These are phyloP conservation scores for Heliconius charithonia DNA, from an alignment of 2,888 invertebrate species.

Conservation along the genomic window DNA sequence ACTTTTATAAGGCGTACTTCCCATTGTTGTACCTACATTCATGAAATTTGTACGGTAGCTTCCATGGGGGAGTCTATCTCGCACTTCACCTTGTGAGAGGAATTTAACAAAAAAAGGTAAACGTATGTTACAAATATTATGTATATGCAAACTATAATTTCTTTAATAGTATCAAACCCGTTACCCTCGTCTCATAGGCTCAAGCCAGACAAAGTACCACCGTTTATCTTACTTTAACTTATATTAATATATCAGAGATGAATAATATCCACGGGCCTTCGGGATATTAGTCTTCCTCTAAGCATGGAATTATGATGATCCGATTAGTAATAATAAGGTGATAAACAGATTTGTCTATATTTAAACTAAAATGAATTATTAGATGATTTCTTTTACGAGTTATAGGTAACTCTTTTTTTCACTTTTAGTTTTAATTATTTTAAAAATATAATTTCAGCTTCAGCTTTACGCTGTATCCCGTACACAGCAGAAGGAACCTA, in stretches of 20 bases:
- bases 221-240: slow-evolving; percentile 21
- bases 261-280: slow-evolving; percentile 13
- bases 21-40: too few species aligned
- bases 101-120: too few species aligned
- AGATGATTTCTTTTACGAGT: neutral
- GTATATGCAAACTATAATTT: neutral
- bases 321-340: slow-evolving; percentile 17
- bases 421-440: neutral
- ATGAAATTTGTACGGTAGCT: too few species aligned
- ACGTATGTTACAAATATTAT: too few species aligned
- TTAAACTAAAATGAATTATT: neutral
- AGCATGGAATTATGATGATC: slow-evolving; percentile 21
- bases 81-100: too few species aligned
- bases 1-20: too few species aligned
- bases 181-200: neutral
- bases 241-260: slow-evolving; percentile 20
- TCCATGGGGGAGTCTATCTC: too few species aligned
- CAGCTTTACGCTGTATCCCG: too few species aligned
- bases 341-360: slow-evolving; percentile 8
- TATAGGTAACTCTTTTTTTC: neutral
- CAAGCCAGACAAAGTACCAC: neutral
- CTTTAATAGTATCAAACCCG: neutral
- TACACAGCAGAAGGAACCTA: too few species aligned
- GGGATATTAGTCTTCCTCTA: slow-evolving; percentile 20
- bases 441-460: too few species aligned